phyloP scores from a whole-genome alignment of 1,140 invertebrate genomes.

The Monomorium pharaonis region DNA sequence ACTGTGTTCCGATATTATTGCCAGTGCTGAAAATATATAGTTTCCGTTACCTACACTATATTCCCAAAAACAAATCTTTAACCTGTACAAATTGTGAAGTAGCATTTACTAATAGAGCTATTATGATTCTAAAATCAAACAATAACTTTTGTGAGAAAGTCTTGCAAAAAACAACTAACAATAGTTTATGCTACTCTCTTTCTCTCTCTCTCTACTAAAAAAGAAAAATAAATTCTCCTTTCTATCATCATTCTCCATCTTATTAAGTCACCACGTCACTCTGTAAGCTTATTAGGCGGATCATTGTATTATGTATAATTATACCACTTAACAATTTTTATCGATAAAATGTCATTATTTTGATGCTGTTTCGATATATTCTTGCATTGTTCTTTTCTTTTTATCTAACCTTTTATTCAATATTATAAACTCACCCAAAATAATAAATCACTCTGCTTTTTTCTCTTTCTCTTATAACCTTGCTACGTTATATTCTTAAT shows the following conservation, averaged over 20 bases:
- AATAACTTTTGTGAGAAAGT: no score
- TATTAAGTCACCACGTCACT: slow-evolving; percentile 12
- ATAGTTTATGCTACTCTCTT: no score
- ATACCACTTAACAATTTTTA: neutral
- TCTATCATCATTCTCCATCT: no score
- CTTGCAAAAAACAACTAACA: no score
- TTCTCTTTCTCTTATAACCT: neutral
- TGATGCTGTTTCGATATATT: no score
- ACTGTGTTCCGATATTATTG: no score
- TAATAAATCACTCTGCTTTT: neutral
- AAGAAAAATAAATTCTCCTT: neutral
- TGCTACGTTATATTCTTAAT: neutral
- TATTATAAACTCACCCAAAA: neutral
- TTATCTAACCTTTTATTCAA: neutral
- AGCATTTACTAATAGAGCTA: no score
- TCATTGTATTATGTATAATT: neutral
- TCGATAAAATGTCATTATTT: neutral
- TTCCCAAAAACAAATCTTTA: no score
- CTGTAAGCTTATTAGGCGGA: neutral
- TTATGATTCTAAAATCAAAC: no score
- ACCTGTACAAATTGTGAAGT: no score
- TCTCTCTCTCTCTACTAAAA: neutral
- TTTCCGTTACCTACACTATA: no score
- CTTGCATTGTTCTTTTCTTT: neutral
- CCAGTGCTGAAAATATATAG: no score